A percentile compares a stretch with the other conserved stretches of the same genome.
Evolutionary conservation across 2,888 invertebrate genomes (phyloP).

Genomic region (Germaria angustata): DNA sequence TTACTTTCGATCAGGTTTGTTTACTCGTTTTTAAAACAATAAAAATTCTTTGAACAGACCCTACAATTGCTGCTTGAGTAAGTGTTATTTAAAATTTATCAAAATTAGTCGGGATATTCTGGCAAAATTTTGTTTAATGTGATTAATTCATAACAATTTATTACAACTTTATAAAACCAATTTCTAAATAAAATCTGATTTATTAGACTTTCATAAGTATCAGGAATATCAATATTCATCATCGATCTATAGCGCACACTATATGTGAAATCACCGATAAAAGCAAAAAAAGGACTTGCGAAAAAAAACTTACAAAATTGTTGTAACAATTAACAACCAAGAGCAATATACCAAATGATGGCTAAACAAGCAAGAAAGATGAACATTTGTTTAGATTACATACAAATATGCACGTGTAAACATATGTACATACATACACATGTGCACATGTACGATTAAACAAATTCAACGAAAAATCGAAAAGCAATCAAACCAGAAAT

Average conservation of each 20-base stretch:
- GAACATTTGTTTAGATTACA: slow-evolving; percentile 46
- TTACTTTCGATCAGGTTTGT: too few relatives aligned
- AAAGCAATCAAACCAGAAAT: background rate
- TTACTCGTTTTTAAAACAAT: too few relatives aligned
- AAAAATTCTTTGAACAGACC: too few relatives aligned
- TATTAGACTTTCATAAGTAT: too few relatives aligned
- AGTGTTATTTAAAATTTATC: too few relatives aligned
- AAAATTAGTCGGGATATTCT: too few relatives aligned
- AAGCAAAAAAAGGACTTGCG: slow-evolving; percentile 7
- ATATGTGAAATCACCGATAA: background rate
- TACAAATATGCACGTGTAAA: background rate
- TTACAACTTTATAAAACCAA: too few relatives aligned
- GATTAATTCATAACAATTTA: too few relatives aligned
- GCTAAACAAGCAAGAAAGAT: slow-evolving; percentile 45
- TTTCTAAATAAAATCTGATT: too few relatives aligned
- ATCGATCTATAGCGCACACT: background rate
- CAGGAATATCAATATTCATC: too few relatives aligned
- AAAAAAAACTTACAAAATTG: slow-evolving; percentile 32
- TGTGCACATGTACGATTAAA: background rate
- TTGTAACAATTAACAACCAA: slow-evolving; percentile 53
- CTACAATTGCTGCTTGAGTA: too few relatives aligned
- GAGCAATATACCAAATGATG: slow-evolving; percentile 44
- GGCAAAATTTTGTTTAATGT: too few relatives aligned
- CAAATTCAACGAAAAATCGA: background rate
- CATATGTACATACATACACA: background rate